Base-by-base conservation (phyloP, 2,113 vertebrate genomes). In the Alligator mississippiensis region DNA sequence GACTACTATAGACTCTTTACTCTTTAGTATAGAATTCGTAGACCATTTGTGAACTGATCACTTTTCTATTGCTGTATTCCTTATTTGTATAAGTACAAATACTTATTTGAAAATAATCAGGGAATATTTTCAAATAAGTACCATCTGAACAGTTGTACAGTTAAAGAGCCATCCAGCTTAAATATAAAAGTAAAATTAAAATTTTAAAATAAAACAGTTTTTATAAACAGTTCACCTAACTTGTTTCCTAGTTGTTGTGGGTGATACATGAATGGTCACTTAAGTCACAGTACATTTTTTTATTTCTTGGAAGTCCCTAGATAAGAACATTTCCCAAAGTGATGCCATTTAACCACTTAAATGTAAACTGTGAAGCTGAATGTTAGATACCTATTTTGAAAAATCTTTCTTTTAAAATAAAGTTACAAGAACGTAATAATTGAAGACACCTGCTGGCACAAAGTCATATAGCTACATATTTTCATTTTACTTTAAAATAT, bases 351-450 rank as follows among this genome's bases (percentile, higher is more conserved):
- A 85, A 92, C 4, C 58, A 5, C 64, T 89, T 85, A 68, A 74
- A 64, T 3, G 0, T 85, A 54, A 80, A 80, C 27, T 30, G 68
- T 83, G 79, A 90, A 84, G 19, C 57, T 28, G 77, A 94, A 63
- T 62, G 22, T 87, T 76, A 87, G 19, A 25, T 22, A 93, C 63
- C 1, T 74, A 47, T 94, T 92, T 91, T 76, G 25, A 59, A 90
- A 90, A 90, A 92, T 63, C 66, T 81, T 94, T 94, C 93, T 47
- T 85, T 89, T 84, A 68, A 93, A 91, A 47, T 47, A 47, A 47
- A 93, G 2, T 18, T 64, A 6, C 9, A 58, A 95, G 95, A 28
- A 30, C 14, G 15, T 77, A 22, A 85, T 93, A 58, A 61, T 92
- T 94, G 80, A 92, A 82, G 70, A 75, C 27, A 62, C 54, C 7